These are phyloP conservation scores for Pterocles burchelli DNA, from an alignment of 2,113 vertebrate genomes.

Conservation along the genomic window DNA sequence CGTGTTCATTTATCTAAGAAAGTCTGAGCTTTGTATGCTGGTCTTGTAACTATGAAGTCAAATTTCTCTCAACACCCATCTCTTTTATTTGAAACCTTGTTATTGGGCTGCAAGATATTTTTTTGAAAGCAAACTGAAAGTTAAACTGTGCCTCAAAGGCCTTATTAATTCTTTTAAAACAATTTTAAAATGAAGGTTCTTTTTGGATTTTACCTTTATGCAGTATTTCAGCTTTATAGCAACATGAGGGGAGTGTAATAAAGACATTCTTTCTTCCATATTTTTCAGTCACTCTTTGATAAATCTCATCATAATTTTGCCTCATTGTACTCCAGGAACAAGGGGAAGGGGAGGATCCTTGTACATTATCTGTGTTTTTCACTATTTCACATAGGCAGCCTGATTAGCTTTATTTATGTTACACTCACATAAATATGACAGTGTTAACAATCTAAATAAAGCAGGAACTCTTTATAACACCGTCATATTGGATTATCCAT, in stretches of 20 bases:
- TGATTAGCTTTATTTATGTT: not conserved
- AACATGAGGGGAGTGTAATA: not conserved
- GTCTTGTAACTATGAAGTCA: not conserved
- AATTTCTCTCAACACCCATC: not conserved
- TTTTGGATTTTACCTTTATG: not conserved
- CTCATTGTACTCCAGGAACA: not conserved
- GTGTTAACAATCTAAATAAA: not conserved
- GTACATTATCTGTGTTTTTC: not conserved
- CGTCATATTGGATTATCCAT: too few species aligned
- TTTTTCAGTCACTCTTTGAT: not conserved
- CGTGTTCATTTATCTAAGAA: not conserved
- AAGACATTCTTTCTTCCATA: not conserved
- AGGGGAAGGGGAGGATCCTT: not conserved
- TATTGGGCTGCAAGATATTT: not conserved
- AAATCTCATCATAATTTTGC: not conserved
- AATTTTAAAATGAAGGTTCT: not conserved
- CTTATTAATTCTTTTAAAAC: not conserved
- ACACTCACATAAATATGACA: not conserved
- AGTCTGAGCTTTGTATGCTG: not conserved
- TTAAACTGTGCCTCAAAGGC: not conserved
- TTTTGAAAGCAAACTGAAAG: not conserved
- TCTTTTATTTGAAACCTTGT: not conserved
- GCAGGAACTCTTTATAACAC: not conserved
- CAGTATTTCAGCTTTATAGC: not conserved
- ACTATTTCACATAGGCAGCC: not conserved